These are phyloP conservation scores for Lycaena phlaeas DNA, from an alignment of 2,888 invertebrate species.

Conservation along the genomic window DNA sequence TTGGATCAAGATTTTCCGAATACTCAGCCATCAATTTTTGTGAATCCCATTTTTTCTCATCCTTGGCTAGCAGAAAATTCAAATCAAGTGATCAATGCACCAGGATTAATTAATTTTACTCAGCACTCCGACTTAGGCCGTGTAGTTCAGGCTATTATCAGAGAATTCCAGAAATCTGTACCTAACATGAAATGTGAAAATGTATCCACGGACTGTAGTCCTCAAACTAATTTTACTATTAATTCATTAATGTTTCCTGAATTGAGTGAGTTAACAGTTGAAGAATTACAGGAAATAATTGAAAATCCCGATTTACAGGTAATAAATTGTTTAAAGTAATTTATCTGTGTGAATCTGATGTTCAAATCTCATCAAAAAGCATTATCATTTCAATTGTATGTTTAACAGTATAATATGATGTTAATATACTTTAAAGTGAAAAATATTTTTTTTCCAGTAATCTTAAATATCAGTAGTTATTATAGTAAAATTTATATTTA, in stretches of 20 bases:
- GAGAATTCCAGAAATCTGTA: constrained; percentile 78
- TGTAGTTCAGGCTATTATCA: constrained; percentile 84
- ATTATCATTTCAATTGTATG: too few species aligned
- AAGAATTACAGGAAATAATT: constrained; percentile 80
- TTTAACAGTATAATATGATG: too few species aligned
- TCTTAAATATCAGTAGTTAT: too few species aligned
- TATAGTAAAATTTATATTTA: too few species aligned
- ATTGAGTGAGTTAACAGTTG: constrained; percentile 48
- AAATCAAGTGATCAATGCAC: constrained; percentile 81
- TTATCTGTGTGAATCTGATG: too few species aligned
- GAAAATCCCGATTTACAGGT: constrained; percentile 79
- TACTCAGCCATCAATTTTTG: constrained; percentile 79
- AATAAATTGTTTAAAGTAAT: too few species aligned
- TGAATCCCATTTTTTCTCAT: constrained; percentile 79
- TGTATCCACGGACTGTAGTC: constrained; percentile 40
- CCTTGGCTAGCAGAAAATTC: constrained; percentile 80
- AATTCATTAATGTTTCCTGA: constrained; percentile 51
- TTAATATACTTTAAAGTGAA: too few species aligned
- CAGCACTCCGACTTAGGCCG: constrained; percentile 82
- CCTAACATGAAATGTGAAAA: constrained; percentile 63
- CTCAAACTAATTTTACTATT: constrained; percentile 33
- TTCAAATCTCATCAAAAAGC: too few species aligned
- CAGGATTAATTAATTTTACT: constrained; percentile 84
- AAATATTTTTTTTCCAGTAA: too few species aligned
- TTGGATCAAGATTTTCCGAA: constrained; percentile 81